Percentiles rank a stretch among this genome's conserved stretches.
These are phyloP conservation scores for Caenorhabditis angaria DNA, from an alignment of 2,888 invertebrate genomes.

Conservation along the genomic window DNA sequence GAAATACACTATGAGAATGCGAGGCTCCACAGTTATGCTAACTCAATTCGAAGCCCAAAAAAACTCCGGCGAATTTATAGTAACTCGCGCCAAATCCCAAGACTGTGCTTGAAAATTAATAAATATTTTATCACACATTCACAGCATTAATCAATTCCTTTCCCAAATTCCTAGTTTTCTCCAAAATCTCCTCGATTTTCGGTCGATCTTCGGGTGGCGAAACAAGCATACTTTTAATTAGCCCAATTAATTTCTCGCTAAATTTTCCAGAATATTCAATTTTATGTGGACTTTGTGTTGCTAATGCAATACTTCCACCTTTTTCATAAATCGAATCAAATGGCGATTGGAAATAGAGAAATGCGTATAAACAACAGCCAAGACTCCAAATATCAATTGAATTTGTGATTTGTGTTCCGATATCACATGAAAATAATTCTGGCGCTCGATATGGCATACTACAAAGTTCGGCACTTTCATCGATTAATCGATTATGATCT, in stretches of 20 bases:
- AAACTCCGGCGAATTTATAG: too few relatives aligned
- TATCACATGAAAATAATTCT: constrained; percentile 86
- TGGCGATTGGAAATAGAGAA: constrained; percentile 86
- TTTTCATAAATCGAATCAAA: constrained; percentile 85
- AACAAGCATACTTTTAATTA: neutral
- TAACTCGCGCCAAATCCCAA: too few relatives aligned
- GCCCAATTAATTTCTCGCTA: too few relatives aligned
- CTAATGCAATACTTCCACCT: constrained; percentile 87
- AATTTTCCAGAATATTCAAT: constrained; percentile 50
- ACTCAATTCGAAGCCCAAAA: too few relatives aligned
- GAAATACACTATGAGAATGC: too few relatives aligned
- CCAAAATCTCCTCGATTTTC: constrained; percentile 17
- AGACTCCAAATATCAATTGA: constrained; percentile 88
- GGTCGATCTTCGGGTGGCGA: constrained; percentile 20
- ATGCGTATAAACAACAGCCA: constrained; percentile 85
- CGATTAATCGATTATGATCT: constrained; percentile 77
- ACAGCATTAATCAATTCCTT: neutral
- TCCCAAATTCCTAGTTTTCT: constrained; percentile 3
- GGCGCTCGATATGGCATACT: constrained; percentile 89
- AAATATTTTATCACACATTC: too few relatives aligned
- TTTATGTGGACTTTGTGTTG: constrained; percentile 76
- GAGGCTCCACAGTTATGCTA: too few relatives aligned
- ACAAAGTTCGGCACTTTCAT: constrained; percentile 84
- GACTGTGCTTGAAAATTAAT: too few relatives aligned
- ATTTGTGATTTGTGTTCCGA: constrained; percentile 83